phyloP scores from a whole-genome alignment of 1,140 invertebrate genomes.

The Saxidomus purpurata region DNA sequence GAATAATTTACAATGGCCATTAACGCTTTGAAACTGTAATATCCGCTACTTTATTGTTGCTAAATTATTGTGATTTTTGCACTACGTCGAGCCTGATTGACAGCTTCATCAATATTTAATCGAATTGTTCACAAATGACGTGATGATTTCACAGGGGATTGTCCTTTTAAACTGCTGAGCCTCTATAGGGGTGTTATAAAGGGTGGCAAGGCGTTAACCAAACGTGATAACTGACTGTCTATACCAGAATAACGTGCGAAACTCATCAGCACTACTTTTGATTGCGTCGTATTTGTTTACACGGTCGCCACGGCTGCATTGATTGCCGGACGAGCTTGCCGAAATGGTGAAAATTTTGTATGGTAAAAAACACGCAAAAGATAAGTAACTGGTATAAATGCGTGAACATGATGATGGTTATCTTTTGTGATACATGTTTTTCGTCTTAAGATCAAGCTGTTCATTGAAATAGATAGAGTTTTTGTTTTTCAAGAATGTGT shows the following conservation, averaged over 20 bases:
- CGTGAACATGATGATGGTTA: too few relatives aligned
- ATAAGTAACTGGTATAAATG: too few relatives aligned
- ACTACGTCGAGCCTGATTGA: conserved; percentile 10
- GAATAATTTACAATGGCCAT: conserved; percentile 31
- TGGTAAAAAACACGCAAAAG: too few relatives aligned
- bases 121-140: conserved; percentile 32
- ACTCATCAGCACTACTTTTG: conserved; percentile 2
- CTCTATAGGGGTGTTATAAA: conserved; percentile 14
- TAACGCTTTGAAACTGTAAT: conserved; percentile 29
- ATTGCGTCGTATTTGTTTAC: conserved; percentile 4
- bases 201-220: background rate
- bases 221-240: conserved; percentile 21
- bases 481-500: too few relatives aligned
- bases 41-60: conserved; percentile 9
- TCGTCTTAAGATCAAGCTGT: too few relatives aligned
- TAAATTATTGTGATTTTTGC: conserved; percentile 23
- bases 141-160: conserved; percentile 31
- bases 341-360: too few relatives aligned
- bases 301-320: background rate
- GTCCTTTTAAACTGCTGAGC: conserved; percentile 16
- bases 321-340: too few relatives aligned
- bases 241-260: background rate
- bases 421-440: too few relatives aligned
- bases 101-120: conserved; percentile 39
- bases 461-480: too few relatives aligned